Evolutionary conservation across 2,797 vertebrate genomes (phyloP).

Genomic region (Gadopsis bispinosus): DNA sequence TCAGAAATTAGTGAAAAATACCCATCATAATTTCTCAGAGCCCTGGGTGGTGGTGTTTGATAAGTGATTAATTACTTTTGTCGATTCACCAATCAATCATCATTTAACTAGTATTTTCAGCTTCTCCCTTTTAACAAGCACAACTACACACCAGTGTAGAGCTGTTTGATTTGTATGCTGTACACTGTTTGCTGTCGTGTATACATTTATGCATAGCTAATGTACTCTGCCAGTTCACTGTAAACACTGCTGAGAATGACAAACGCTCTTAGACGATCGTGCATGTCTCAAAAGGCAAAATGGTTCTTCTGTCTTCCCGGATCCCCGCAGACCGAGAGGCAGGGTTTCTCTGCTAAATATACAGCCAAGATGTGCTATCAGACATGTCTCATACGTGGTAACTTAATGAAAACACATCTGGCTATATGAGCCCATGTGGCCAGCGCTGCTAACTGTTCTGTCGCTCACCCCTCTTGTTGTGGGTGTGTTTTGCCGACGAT

Average conservation of each 20-base stretch:
- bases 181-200: no score
- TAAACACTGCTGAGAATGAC: neutral
- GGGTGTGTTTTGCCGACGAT: constrained; percentile 13
- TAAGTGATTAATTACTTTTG: no score
- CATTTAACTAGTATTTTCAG: no score
- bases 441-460: constrained; percentile 22
- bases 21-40: no score
- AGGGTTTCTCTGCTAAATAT: constrained; percentile 26
- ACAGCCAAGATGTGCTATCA: constrained; percentile 26
- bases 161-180: no score
- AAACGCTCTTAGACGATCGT: constrained; percentile 6
- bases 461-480: constrained; percentile 10
- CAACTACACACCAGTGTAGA: no score
- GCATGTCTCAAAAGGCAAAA: constrained; percentile 31
- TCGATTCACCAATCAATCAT: no score
- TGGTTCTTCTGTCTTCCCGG: constrained; percentile 15
- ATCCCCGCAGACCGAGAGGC: constrained; percentile 25
- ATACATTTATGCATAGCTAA: no score
- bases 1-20: no score
- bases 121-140: no score
- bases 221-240: no score
- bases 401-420: constrained; percentile 53
- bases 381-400: constrained; percentile 38
- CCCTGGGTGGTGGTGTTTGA: no score
- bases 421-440: constrained; percentile 12